These are phyloP conservation scores for Platerodrilus igneus DNA, from an alignment of 2,888 invertebrate species.

Conservation along the genomic window DNA sequence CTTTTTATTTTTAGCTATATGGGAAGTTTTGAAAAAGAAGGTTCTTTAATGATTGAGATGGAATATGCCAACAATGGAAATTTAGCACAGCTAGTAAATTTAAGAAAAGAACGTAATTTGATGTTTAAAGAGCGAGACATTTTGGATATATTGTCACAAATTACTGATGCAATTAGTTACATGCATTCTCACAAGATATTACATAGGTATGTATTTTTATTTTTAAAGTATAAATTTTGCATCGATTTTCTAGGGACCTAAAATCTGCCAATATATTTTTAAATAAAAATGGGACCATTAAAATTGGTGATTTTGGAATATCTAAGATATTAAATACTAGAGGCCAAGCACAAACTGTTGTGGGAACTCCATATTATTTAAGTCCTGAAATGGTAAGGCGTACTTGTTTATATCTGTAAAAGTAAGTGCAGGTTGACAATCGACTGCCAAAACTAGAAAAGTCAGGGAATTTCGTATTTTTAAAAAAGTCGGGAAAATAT, in stretches of 20 bases:
- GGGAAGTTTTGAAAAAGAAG: slow-evolving; percentile 69
- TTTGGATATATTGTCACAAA: slow-evolving; percentile 61
- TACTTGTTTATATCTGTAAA: too few relatives aligned
- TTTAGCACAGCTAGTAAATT: slow-evolving; percentile 59
- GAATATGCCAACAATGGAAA: slow-evolving; percentile 75
- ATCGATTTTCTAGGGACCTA: slow-evolving; percentile 58
- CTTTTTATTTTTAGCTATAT: slow-evolving; percentile 55
- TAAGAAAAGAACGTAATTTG: slow-evolving; percentile 43
- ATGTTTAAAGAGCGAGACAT: slow-evolving; percentile 60
- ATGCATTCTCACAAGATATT: slow-evolving; percentile 66
- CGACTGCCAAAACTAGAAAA: too few relatives aligned
- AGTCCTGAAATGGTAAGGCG: slow-evolving; percentile 69
- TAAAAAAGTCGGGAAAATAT: too few relatives aligned
- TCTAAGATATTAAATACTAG: slow-evolving; percentile 67
- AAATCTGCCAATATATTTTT: slow-evolving; percentile 73
- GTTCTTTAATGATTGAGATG: slow-evolving; percentile 69
- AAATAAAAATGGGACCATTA: slow-evolving; percentile 60
- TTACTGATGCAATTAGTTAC: slow-evolving; percentile 63
- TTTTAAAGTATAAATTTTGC: slow-evolving; percentile 2
- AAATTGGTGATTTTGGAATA: slow-evolving; percentile 73
- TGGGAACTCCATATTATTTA: slow-evolving; percentile 71
- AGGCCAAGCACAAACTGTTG: slow-evolving; percentile 62
- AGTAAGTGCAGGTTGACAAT: too few relatives aligned
- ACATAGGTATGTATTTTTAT: slow-evolving; percentile 46
- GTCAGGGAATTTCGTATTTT: too few relatives aligned